Base-by-base conservation (phyloP, 37 sponge, comb jelly and placozoan species). In the Ephydatia muelleri region DNA sequence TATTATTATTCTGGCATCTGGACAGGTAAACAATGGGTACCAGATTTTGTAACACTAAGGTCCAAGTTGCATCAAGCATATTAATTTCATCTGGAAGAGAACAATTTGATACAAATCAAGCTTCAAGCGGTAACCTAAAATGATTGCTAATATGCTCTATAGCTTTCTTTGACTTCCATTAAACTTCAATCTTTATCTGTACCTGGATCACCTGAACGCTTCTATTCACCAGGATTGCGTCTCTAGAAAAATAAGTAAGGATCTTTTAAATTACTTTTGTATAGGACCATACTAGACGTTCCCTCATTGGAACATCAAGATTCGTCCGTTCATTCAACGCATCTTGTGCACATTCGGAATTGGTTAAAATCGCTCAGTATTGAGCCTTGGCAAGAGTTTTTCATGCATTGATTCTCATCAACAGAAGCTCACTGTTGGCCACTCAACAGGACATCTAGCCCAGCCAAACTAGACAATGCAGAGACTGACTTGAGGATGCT, bases 11-110 rank as follows among this genome's bases (percentile, higher is more conserved):
- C 71, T 32, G 0, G 83, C 75, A 38, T 88, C 78, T 22, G 82
- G 83, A 48, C 57, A 79, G 28, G 83, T 88, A 36, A 82, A 78
- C 37, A 88, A 70, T 78, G 67, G 82, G 78, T 88, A 82, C 78
- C 83, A 88, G 71, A 88, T 77, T 49, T 88, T 65, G 72, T 81
- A 38, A 37, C 39, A 32, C 68, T 67, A 30, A 80, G 80, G 2
- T 66, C 33, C 16, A 82, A 35, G 83, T 88, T 80, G 31, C 65
- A 57, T 81, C 74, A 65, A 35, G 88, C 77, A 69, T 88, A 88
- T 40, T 34, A 76, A 76, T 48, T 38, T 88, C 83, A 82, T 88
- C 83, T 34, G 68, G 83, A 76, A 88, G 75, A 38, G 49, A 38
- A 33, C 71, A 32, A 28, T 29, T 37, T 31, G 78, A 76, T 78